Base-by-base conservation (phyloP, 2,888 invertebrate genomes). In the Dermolepida albohirtum region DNA sequence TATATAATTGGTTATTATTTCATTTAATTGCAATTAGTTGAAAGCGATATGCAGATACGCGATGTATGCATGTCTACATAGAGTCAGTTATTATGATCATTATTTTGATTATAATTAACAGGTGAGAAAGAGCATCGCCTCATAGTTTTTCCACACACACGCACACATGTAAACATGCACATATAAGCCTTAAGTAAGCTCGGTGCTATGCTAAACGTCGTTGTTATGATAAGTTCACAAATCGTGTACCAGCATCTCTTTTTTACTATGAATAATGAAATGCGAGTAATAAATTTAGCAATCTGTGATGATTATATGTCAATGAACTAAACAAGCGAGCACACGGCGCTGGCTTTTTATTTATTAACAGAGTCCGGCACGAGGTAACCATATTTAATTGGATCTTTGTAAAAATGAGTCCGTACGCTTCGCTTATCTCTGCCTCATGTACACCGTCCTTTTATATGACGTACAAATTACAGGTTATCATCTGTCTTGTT, bases 361-460 rank as follows among this genome's bases (percentile, higher is more conserved):
- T 74, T 74, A 74, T 73, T 72, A 70, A 73, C 70, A 52, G 67
- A 69, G 71, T 70, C 70, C 70, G 57, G 74, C 72, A 72, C 72
- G 73, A 74, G 72, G 71, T 76, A 73, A 70, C 74, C 73, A 74
- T 73, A 76, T 74, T 78, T 77, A 77, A 77, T 77, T 77, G 75
- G 77, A 76, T 76, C 73, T 74, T 72, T 71, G 75, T 77, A 76
- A 77, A 77, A 77, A 77, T 76, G 70, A 68, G 68, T 73, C 69
- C 67, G 70, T 74, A 74, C 75, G 75, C 74, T 74, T 75, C 74
- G 76, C 71, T 75, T 76, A 75, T 75, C 73, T 72, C 34, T 34
- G 73, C 71, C 68, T 70, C 73, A 70, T 70, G 70, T 64, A 68
- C 66, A 71, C 64, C 66, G 70, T 66, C 71, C 70, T 63, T 71